Percentiles rank a stretch among this genome's conserved stretches.
These are phyloP conservation scores for Phrynocephalus versicolor DNA, from an alignment of 2,113 vertebrate genomes.

Conservation along the genomic window DNA sequence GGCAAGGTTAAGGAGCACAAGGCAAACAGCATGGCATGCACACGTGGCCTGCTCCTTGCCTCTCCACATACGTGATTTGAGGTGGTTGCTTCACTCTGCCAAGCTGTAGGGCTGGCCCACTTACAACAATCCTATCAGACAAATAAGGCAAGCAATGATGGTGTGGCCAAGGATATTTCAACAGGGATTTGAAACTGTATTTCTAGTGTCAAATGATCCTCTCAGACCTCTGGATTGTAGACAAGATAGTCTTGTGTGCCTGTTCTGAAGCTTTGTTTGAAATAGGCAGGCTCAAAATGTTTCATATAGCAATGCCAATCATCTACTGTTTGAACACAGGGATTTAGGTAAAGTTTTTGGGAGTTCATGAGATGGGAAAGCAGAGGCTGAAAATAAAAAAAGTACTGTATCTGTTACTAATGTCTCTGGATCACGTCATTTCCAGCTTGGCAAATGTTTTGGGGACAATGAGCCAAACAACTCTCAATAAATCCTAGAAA, in stretches of 20 bases:
- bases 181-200: background rate
- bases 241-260: background rate
- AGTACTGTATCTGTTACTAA: background rate
- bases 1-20: too few species aligned
- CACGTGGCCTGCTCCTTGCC: background rate
- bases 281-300: background rate
- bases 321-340: background rate
- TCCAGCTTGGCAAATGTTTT: background rate
- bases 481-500: slow-evolving; percentile 8
- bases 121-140: background rate
- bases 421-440: background rate
- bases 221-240: background rate
- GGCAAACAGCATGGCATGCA: too few species aligned
- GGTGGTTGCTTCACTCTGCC: background rate
- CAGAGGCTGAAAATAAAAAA: background rate
- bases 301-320: background rate
- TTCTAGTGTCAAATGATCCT: background rate
- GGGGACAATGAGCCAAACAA: slow-evolving; percentile 15
- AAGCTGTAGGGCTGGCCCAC: background rate
- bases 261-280: too few species aligned
- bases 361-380: background rate
- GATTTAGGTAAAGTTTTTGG: background rate
- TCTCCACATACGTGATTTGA: background rate
- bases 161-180: too few species aligned
- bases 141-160: background rate